Evolutionary conservation across 2,888 invertebrate genomes (phyloP).

Genomic region (Parnassius orleans): DNA sequence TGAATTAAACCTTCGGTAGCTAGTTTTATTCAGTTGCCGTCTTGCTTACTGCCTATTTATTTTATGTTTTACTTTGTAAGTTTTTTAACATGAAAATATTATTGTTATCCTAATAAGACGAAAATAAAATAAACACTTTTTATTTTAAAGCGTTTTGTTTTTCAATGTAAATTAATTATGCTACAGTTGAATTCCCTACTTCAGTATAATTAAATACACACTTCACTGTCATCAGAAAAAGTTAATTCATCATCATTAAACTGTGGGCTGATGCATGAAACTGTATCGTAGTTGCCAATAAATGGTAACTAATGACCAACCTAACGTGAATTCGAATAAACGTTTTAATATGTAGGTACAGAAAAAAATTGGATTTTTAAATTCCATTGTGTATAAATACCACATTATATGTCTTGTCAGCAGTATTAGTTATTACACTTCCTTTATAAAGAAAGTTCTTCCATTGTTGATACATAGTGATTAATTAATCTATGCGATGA

Average conservation of each 20-base stretch:
- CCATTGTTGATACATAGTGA: constrained; percentile 19
- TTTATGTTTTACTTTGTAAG: constrained; percentile 16
- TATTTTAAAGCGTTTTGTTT: background rate
- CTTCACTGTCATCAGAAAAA: no score
- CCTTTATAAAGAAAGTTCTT: constrained; percentile 20
- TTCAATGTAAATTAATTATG: background rate
- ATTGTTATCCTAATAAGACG: background rate
- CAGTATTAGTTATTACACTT: constrained; percentile 5
- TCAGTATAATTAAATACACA: no score
- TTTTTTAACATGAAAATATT: constrained; percentile 2
- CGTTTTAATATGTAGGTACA: constrained; percentile 5
- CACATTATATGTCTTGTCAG: constrained; percentile 21
- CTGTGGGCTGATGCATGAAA: constrained; percentile 54
- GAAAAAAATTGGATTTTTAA: background rate
- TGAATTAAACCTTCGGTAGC: background rate
- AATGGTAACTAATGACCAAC: constrained; percentile 17
- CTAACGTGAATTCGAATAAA: background rate
- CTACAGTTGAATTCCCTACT: no score
- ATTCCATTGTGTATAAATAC: constrained; percentile 11
- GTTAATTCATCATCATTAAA: constrained; percentile 55
- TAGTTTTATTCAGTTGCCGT: constrained; percentile 2
- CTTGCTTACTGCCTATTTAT: constrained; percentile 8
- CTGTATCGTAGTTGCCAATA: constrained; percentile 32
- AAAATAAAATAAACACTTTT: constrained; percentile 9
- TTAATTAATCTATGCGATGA: constrained; percentile 16